Conservation (phyloP, 2,888 invertebrate species). For the Apodemia hepburni region DNA sequence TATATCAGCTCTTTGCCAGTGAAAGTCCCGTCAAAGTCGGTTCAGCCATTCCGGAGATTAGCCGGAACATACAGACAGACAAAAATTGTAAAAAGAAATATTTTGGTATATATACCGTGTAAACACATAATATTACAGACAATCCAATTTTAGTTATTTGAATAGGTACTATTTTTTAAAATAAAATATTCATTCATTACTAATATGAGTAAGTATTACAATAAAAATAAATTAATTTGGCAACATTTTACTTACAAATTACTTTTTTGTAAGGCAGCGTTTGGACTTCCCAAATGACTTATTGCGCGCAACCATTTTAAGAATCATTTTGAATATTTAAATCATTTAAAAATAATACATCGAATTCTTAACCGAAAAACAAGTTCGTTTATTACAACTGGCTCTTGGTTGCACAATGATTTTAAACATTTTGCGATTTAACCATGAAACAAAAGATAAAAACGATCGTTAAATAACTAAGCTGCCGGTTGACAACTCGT, state of each 20-base stretch:
- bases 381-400: neutral
- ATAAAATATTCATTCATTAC: too few species aligned
- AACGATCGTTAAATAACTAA: neutral
- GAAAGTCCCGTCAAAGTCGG: too few species aligned
- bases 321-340: constrained; percentile 1
- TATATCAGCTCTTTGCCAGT: too few species aligned
- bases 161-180: too few species aligned
- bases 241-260: neutral
- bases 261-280: neutral
- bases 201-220: too few species aligned
- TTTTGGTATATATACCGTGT: too few species aligned
- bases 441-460: neutral
- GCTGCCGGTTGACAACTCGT: neutral
- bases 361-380: constrained; percentile 1
- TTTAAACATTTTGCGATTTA: neutral
- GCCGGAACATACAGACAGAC: too few species aligned
- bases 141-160: too few species aligned
- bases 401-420: neutral
- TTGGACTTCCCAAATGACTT: neutral
- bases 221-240: too few species aligned
- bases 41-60: too few species aligned
- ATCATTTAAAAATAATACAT: neutral
- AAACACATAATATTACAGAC: too few species aligned
- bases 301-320: neutral
- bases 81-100: too few species aligned